Base-by-base conservation (phyloP, 2,888 invertebrate species). In the Dromius quadrimaculatus region DNA sequence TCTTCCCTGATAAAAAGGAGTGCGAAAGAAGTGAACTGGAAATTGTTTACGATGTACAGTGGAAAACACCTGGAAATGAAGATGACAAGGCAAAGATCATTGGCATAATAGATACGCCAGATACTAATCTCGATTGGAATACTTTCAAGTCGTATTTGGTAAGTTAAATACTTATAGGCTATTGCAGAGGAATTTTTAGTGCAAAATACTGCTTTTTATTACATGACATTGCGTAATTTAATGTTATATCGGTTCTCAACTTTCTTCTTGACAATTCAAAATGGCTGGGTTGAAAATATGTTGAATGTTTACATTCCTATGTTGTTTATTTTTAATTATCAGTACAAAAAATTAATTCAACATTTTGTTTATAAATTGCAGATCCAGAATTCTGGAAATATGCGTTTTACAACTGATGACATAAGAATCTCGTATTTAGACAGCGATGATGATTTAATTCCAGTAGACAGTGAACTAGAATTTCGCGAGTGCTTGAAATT, bases 111-210 rank as follows among this genome's bases (percentile, higher is more conserved):
- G 84, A 84, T 75, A 80, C 82, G 36, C 81, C 82, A 2, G 78
- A 82, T 32, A 81, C 82, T 9, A 82, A 83, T 45, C 73, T 82
- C 50, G 81, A 81, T 76, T 83, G 82, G 80, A 79, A 80, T 71
- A 79, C 78, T 57, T 84, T 84, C 72, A 83, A 83, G 76, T 81
- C 82, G 1, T 84, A 84, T 74, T 76, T 84, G 79, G 84, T 84
- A 78, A 78, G 77, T 75, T 32, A 34, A 64, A 20, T 32, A n/a
- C n/a, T 23, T 8, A 43, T 22, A 38, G 19, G 6, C n/a, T 41
- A 34, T 63, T 59, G 22, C 20, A 15, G 28, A 54, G 23, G 13
- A 41, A 11, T 41, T 15, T 41, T 54, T 28, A 17, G 36, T 19
- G n/a, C 20, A 47, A 20, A 47, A 20, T 19, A 23, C 2, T 11